Percentiles rank a stretch among this genome's conserved stretches.
Conservation (phyloP, 2,888 invertebrate genomes). For the Zele albiditarsus region DNA sequence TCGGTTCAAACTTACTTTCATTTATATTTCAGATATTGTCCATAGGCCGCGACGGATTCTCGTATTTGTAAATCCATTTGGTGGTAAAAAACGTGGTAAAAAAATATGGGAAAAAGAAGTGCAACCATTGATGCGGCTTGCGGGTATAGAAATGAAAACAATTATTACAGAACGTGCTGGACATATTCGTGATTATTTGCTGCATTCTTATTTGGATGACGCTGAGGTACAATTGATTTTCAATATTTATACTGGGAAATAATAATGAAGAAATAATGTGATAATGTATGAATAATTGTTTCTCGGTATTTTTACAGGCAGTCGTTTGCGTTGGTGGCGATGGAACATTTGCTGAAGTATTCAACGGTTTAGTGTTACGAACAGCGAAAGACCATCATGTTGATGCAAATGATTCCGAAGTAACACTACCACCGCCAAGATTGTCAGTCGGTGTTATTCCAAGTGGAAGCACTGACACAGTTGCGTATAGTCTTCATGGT, state of each 20-base stretch:
- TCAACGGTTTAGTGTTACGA: conserved; percentile 81
- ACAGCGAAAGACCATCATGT: conserved; percentile 75
- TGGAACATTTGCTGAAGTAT: conserved; percentile 88
- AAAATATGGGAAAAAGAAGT: conserved; percentile 84
- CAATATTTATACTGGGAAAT: neutral
- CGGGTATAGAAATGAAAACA: conserved; percentile 80
- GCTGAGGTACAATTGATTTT: conserved; percentile 59
- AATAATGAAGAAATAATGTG: neutral
- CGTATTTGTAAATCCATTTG: conserved; percentile 89
- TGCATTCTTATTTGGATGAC: conserved; percentile 76
- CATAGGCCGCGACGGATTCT: conserved; percentile 82
- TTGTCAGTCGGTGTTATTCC: conserved; percentile 82
- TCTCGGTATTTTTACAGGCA: conserved; percentile 75
- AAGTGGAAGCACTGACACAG: conserved; percentile 85
- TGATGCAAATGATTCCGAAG: conserved; percentile 75
- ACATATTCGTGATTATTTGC: conserved; percentile 83
- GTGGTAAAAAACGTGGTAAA: conserved; percentile 84
- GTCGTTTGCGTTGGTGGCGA: conserved; percentile 90
- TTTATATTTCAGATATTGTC: conserved; percentile 70
- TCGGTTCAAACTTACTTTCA: neutral
- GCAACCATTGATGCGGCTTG: conserved; percentile 78
- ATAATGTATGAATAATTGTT: neutral
- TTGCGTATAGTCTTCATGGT: conserved; percentile 86
- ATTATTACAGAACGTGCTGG: conserved; percentile 83
- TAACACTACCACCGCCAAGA: conserved; percentile 73